Conservation (phyloP, 2,888 invertebrate species). For the Ectropis crepuscularia region DNA sequence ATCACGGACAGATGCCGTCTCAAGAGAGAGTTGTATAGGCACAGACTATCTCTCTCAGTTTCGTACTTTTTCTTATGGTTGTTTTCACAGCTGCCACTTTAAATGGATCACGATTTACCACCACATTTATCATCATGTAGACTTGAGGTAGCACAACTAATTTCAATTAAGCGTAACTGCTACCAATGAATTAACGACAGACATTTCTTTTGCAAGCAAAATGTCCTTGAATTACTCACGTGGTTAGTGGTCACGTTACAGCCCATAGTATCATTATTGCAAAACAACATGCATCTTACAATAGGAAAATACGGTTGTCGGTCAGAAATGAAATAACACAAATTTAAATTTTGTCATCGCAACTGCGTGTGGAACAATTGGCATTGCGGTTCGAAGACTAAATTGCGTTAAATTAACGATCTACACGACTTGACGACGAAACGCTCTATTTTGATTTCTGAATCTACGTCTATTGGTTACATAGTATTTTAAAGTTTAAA, state of each 20-base stretch:
- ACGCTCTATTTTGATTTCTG: conserved; percentile 13
- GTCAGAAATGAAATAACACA: conserved; percentile 17
- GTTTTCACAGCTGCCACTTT: too few species aligned
- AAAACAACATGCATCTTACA: conserved; percentile 29
- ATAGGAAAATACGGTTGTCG: conserved; percentile 24
- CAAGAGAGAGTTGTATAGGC: too few species aligned
- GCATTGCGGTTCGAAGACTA: conserved; percentile 57
- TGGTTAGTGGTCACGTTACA: conserved; percentile 7
- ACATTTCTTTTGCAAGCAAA: conserved; percentile 1
- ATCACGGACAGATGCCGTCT: too few species aligned
- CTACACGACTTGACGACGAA: conserved; percentile 57
- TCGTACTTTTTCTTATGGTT: too few species aligned
- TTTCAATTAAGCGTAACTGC: conserved; percentile 16
- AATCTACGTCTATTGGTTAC: neutral
- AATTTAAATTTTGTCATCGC: conserved; percentile 40
- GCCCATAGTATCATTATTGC: conserved; percentile 22
- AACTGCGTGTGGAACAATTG: conserved; percentile 58
- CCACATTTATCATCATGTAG: too few species aligned
- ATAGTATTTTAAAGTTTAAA: too few species aligned
- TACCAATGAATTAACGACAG: conserved; percentile 14
- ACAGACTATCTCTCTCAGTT: too few species aligned
- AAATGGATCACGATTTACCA: too few species aligned
- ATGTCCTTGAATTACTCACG: conserved; percentile 16
- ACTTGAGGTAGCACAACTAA: neutral
- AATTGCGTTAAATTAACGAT: conserved; percentile 46